Conservation (phyloP, 2,113 vertebrate genomes). For the Lichenostomus cassidix region DNA sequence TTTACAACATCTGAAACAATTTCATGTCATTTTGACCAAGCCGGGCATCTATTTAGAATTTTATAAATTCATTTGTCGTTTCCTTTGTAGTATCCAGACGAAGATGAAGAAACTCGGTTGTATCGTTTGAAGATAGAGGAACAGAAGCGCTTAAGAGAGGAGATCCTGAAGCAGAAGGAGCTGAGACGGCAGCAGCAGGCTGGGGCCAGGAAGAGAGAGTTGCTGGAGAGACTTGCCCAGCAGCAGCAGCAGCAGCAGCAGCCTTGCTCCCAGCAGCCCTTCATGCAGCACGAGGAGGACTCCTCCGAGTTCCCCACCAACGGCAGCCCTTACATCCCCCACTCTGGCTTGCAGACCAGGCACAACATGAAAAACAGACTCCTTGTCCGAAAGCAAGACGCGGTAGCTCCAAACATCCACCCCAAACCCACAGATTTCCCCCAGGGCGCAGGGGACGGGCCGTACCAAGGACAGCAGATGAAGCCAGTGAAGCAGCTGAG, state of each 20-base stretch:
- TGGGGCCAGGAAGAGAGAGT: constrained; percentile 89
- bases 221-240: constrained; percentile 86
- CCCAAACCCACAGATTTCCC: constrained; percentile 61
- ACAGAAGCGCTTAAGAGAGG: constrained; percentile 92
- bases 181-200: constrained; percentile 94
- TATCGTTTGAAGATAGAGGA: constrained; percentile 96
- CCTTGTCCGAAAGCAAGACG: constrained; percentile 71
- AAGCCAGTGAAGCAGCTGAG: constrained; percentile 71
- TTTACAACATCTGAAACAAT: not conserved
- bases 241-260: constrained; percentile 72
- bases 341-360: constrained; percentile 67
- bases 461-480: constrained; percentile 68
- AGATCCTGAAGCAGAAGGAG: constrained; percentile 93
- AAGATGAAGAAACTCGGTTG: constrained; percentile 92
- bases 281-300: constrained; percentile 58
- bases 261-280: constrained; percentile 29
- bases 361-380: constrained; percentile 80
- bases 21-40: not conserved
- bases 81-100: constrained; percentile 81
- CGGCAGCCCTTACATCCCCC: constrained; percentile 67
- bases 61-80: not conserved
- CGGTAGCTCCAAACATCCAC: not conserved
- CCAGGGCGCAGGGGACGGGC: constrained; percentile 39
- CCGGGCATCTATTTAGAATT: not conserved
- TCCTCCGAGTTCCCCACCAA: constrained; percentile 60